Percentiles rank a stretch among this genome's conserved stretches.
These are phyloP conservation scores for Cynopterus sphinx DNA, from an alignment of 2,797 vertebrate genomes.

Conservation along the genomic window DNA sequence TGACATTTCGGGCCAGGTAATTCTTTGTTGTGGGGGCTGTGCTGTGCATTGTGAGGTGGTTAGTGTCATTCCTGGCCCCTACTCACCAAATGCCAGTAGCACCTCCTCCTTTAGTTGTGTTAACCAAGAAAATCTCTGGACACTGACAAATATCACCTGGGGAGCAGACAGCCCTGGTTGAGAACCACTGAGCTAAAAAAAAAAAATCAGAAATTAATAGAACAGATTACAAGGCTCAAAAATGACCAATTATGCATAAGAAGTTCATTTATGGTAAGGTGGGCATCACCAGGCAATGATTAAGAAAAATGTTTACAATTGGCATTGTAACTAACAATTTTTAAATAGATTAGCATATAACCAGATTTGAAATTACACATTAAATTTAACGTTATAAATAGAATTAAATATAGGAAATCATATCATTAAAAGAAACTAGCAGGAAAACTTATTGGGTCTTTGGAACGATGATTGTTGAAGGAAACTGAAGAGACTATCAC, in stretches of 20 bases:
- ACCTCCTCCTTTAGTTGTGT: background rate
- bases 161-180: background rate
- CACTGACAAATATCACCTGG: background rate
- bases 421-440: constrained; percentile 7
- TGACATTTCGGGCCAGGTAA: background rate
- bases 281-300: background rate
- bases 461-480: background rate
- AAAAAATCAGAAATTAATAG: background rate
- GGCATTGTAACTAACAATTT: background rate
- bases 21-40: too few species aligned
- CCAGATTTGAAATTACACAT: background rate
- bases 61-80: background rate
- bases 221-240: background rate
- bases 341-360: background rate
- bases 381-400: background rate
- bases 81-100: background rate
- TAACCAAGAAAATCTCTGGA: background rate
- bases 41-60: background rate
- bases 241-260: background rate
- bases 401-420: constrained; percentile 1
- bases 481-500: background rate
- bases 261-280: background rate
- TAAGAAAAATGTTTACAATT: background rate
- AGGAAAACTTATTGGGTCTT: background rate
- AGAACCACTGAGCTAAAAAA: background rate